Conservation (phyloP, 2,113 vertebrate species). For the Dendrocopos noguchii region DNA sequence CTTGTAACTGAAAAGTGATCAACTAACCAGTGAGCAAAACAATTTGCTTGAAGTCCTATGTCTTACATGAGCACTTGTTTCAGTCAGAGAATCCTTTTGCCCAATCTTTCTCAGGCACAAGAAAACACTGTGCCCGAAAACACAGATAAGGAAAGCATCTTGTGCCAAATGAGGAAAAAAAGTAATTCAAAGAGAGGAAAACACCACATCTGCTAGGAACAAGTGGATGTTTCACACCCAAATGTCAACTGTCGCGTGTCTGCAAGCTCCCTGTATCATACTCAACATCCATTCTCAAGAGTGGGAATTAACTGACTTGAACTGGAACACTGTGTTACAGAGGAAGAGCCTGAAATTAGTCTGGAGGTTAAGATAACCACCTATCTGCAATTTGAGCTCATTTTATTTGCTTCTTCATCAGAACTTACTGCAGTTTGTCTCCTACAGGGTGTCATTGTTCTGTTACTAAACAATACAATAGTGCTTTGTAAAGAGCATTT, state of each 20-base stretch:
- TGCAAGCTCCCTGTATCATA: neutral
- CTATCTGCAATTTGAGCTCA: neutral
- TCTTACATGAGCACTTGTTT: neutral
- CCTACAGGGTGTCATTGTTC: conserved; percentile 28
- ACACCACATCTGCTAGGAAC: neutral
- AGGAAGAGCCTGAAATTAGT: neutral
- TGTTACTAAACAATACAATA: neutral
- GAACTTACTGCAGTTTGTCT: neutral
- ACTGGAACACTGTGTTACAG: neutral
- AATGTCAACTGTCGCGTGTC: neutral
- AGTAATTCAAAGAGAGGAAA: neutral
- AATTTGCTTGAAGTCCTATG: neutral
- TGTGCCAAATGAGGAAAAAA: neutral
- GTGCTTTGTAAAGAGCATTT: neutral
- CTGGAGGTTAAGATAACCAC: conserved; percentile 5
- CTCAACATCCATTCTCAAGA: neutral
- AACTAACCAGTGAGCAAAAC: neutral
- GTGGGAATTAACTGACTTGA: neutral
- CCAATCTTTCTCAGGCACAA: neutral
- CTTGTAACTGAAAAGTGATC: neutral
- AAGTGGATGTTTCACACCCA: neutral
- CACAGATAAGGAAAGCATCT: neutral
- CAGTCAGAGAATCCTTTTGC: neutral
- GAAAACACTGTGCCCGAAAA: neutral
- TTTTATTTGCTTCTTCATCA: conserved; percentile 34